Conservation (phyloP, 2,888 invertebrate genomes). For the Bellardia pandia region DNA sequence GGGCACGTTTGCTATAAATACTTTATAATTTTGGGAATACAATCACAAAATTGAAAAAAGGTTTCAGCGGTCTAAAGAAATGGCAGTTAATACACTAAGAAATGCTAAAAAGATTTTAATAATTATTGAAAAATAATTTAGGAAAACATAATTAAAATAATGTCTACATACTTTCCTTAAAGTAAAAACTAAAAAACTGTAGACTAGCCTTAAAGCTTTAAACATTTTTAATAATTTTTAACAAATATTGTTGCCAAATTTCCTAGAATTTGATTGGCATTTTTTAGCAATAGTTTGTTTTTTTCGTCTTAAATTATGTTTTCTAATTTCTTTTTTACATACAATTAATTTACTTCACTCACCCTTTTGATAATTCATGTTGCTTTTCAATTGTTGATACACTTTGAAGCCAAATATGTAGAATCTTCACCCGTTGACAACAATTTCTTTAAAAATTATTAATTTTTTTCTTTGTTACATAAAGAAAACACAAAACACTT, state of each 20-base stretch:
- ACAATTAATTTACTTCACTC: slow-evolving; percentile 73
- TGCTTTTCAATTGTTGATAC: slow-evolving; percentile 68
- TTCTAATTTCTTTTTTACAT: no score
- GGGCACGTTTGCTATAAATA: slow-evolving; percentile 44
- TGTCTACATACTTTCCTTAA: no score
- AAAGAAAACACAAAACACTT: slow-evolving; percentile 39
- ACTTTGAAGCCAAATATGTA: slow-evolving; percentile 51
- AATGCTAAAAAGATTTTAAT: no score
- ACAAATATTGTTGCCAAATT: neutral
- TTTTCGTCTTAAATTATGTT: no score
- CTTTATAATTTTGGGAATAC: slow-evolving; percentile 22
- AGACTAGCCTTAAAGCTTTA: no score
- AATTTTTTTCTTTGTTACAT: slow-evolving; percentile 10
- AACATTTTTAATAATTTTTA: no score
- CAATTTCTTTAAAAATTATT: neutral
- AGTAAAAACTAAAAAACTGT: no score
- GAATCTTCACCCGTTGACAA: slow-evolving; percentile 1
- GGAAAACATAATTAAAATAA: no score
- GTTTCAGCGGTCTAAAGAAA: neutral
- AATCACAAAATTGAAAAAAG: neutral
- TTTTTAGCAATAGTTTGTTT: no score
- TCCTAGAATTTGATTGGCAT: neutral
- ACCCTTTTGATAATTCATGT: slow-evolving; percentile 84
- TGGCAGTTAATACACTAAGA: neutral
- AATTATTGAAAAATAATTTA: no score